Conservation (phyloP, 1,140 invertebrate genomes). For the Heliothis subflexa region DNA sequence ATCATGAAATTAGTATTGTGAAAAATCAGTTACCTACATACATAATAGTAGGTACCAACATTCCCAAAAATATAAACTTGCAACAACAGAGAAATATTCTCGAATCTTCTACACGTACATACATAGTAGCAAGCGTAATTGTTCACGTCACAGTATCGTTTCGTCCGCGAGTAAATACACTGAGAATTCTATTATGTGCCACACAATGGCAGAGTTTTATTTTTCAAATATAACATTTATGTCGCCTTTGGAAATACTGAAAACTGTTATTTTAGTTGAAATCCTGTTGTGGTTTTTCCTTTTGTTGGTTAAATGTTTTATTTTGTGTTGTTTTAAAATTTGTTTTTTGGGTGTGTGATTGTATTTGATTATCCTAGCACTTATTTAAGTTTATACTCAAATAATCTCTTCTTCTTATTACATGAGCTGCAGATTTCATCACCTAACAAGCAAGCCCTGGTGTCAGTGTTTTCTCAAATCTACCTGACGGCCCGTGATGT, state of each 20-base stretch:
- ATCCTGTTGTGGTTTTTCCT: not conserved
- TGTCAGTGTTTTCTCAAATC: no score
- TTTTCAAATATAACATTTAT: constrained; percentile 36
- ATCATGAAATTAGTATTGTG: no score
- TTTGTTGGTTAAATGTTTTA: not conserved
- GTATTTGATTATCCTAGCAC: no score
- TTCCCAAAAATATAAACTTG: no score
- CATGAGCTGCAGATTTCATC: no score
- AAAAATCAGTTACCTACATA: no score
- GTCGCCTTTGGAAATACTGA: constrained; percentile 20
- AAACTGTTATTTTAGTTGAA: constrained; percentile 38
- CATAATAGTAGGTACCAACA: no score
- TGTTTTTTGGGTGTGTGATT: not conserved
- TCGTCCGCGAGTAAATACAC: constrained; percentile 19
- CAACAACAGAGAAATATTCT: no score
- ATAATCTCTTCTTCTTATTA: no score
- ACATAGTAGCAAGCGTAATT: not conserved
- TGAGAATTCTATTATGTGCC: constrained; percentile 34
- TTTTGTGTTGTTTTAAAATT: not conserved
- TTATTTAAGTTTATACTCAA: no score
- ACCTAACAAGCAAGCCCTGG: no score
- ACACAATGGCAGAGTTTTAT: constrained; percentile 35
- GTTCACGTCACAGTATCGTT: constrained; percentile 16
- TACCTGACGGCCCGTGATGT: no score
- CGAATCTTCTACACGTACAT: not conserved